These are phyloP conservation scores for Progne subis DNA, from an alignment of 2,113 vertebrate genomes.

Conservation along the genomic window DNA sequence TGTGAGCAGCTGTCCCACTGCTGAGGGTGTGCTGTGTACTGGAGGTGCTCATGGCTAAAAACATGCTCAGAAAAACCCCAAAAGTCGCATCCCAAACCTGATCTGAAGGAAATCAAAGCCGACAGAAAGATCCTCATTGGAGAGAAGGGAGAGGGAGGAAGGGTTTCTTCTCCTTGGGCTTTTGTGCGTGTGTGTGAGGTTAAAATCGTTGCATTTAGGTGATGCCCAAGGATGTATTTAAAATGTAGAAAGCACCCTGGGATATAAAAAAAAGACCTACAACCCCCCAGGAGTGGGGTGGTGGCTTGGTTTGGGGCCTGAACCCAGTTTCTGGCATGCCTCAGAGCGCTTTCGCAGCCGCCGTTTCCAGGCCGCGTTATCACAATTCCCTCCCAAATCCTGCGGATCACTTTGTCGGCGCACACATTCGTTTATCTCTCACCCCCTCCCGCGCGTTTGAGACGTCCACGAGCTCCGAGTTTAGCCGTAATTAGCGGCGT, in stretches of 20 bases:
- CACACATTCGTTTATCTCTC: neutral
- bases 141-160: neutral
- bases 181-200: neutral
- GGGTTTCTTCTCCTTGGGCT: neutral
- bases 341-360: neutral
- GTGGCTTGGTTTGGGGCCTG: neutral
- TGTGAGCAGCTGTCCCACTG: neutral
- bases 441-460: neutral
- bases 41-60: neutral
- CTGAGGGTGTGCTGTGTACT: neutral
- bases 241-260: neutral
- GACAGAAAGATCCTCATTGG: neutral
- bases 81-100: neutral
- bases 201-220: neutral
- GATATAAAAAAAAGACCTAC: fast-evolving
- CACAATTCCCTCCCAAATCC: neutral
- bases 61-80: fast-evolving
- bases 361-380: neutral
- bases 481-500: neutral
- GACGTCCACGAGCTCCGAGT: neutral
- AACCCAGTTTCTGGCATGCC: neutral
- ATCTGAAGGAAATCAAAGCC: neutral
- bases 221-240: neutral
- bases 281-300: neutral
- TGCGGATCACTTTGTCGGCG: neutral